Base-by-base conservation (phyloP, 2,888 invertebrate genomes). In the Scaptomyza parva region DNA sequence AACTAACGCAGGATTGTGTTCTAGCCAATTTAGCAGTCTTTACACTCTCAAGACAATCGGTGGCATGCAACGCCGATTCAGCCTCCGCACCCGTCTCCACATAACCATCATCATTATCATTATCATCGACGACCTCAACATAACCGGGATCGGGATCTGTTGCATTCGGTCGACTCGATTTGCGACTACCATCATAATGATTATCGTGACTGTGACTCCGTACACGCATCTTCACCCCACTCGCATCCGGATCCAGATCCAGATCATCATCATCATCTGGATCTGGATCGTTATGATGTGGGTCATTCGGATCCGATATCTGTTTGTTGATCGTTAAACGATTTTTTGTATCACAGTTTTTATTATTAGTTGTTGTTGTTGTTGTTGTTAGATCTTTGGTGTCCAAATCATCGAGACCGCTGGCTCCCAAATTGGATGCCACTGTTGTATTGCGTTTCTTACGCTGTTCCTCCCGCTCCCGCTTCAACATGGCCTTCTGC, bases 1-100 rank as follows among this genome's bases (percentile, higher is more conserved):
- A 92, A 79, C 90, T 92, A 68, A 91, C 89, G 79, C 92, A 92
- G 67, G 90, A 87, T 61, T 88, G 88, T 45, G 90, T 86, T 70
- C 79, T 69, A 63, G 79, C 61, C 64, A 72, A 58, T 58, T 83
- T 84, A 33, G 68, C 76, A 80, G 83, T 86, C 84, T 88, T 88
- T 44, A 76, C 64, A 40, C 72, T 82, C 63, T 83, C 78, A 39
- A 65, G 44, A 22, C 22, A 22, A 22, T 22, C 22, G 22, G 3
- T 22, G 22, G 22, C 14, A 35, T 40, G 63, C 14, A 66, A 17
- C 0, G 39, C 72, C 17, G 78, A 67, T n/a, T 72, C 81, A 8
- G 81, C 81, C 26, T 87, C 82, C n/a, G 82, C 82, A 3, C 82
- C 82, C 9, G 85, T 76, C 57, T 87, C 82, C 39, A 85, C 72